phyloP scores from a whole-genome alignment of 2,113 vertebrate species.

The Grammomys dolichurus region DNA sequence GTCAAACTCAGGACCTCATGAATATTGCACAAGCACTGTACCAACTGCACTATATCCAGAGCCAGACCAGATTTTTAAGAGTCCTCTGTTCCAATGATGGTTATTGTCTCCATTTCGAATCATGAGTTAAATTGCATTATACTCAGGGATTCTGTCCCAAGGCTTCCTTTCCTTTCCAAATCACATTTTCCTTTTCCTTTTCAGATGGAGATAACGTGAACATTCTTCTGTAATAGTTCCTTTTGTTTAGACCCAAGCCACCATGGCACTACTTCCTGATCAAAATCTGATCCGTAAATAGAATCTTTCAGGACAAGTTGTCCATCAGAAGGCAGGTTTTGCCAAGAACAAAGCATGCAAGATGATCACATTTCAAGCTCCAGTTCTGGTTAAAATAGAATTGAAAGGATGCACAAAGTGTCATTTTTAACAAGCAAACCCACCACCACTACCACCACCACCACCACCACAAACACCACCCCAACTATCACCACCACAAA shows the following conservation, averaged over 20 bases:
- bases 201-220: background rate
- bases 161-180: constrained; percentile 59
- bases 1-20: background rate
- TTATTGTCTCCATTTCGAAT: constrained; percentile 31
- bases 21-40: background rate
- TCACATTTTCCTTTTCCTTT: constrained; percentile 53
- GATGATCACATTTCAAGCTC: constrained; percentile 78
- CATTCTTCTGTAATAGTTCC: constrained; percentile 40
- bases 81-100: background rate
- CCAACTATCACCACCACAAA: too few species aligned
- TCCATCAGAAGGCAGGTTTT: constrained; percentile 47
- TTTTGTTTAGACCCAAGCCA: constrained; percentile 81
- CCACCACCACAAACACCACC: too few species aligned
- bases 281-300: constrained; percentile 74
- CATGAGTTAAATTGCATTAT: background rate
- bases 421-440: constrained; percentile 71
- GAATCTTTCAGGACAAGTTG: constrained; percentile 1
- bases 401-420: constrained; percentile 71
- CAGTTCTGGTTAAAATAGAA: constrained; percentile 81
- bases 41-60: background rate
- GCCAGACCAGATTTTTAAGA: background rate
- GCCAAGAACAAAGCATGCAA: constrained; percentile 53
- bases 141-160: constrained; percentile 38
- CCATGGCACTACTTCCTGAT: constrained; percentile 80
- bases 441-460: too few species aligned